Evolutionary conservation across 2,888 invertebrate species (phyloP).

Genomic region (Drosophila infuscata): DNA sequence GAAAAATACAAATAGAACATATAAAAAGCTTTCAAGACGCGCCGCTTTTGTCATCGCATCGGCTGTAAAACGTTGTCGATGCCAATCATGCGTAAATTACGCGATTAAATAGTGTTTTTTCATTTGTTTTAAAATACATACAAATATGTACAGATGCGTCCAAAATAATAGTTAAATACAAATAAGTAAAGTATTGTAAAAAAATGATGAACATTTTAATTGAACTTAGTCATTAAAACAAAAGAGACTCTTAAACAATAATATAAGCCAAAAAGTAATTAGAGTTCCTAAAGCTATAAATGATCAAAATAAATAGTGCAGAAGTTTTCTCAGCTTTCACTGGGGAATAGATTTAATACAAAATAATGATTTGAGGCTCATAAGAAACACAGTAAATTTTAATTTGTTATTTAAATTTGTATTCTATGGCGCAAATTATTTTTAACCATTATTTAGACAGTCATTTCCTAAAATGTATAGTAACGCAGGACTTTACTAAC

Average conservation of each 20-base stretch:
- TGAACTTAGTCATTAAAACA: not conserved
- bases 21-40: conserved; percentile 42
- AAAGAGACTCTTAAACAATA: not conserved
- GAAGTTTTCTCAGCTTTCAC: not conserved
- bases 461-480: not conserved
- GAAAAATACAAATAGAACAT: not conserved
- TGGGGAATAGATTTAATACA: not conserved
- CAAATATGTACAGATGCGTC: not conserved
- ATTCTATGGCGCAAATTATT: not conserved
- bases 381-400: not conserved
- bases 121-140: conserved; percentile 25
- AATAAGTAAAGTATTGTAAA: not conserved
- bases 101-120: conserved; percentile 77
- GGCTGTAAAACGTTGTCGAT: conserved; percentile 62
- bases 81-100: conserved; percentile 81
- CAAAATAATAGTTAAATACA: conserved; percentile 35
- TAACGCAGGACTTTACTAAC: too few relatives aligned
- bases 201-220: not conserved
- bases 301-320: not conserved
- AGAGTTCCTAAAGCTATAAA: not conserved
- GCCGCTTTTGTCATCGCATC: conserved; percentile 48
- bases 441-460: not conserved
- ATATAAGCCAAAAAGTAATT: not conserved
- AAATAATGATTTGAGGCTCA: not conserved
- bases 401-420: not conserved